phyloP scores from a whole-genome alignment of 2,113 vertebrate species.

The Charina bottae region DNA sequence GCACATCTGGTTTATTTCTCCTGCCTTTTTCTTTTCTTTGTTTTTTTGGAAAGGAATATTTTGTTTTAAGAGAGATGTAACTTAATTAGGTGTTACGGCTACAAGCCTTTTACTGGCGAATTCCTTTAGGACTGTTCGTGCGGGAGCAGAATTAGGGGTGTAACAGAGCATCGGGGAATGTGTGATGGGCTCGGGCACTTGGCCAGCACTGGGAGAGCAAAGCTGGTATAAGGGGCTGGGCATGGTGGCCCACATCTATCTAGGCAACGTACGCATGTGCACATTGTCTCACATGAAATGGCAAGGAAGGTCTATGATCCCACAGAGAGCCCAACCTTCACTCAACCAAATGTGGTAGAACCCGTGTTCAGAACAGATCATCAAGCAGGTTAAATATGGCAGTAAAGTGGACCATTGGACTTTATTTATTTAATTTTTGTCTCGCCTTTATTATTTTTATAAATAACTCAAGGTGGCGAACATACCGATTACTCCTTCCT shows the following conservation, averaged over 20 bases:
- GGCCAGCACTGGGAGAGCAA: neutral
- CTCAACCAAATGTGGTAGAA: too few relatives aligned
- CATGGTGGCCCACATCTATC: neutral
- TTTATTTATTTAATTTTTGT: too few relatives aligned
- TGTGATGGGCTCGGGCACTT: neutral
- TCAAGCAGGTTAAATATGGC: too few relatives aligned
- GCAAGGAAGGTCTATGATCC: neutral
- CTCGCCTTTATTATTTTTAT: too few relatives aligned
- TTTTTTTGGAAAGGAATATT: conserved; percentile 45
- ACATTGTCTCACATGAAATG: neutral
- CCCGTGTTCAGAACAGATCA: too few relatives aligned
- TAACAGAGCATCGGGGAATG: neutral
- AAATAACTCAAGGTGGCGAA: too few relatives aligned
- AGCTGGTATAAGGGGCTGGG: neutral
- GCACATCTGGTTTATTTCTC: conserved; percentile 66
- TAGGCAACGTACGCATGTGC: neutral
- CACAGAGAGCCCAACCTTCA: too few relatives aligned
- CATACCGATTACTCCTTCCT: too few relatives aligned
- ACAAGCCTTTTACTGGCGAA: conserved; percentile 65
- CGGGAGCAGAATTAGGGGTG: conserved; percentile 14
- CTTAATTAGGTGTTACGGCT: conserved; percentile 69
- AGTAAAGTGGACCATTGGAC: too few relatives aligned
- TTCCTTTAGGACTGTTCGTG: conserved; percentile 45
- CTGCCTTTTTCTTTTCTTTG: neutral
- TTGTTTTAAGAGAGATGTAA: conserved; percentile 67